Base-by-base conservation (phyloP, 2,797 vertebrate species). In the Acanthornis magna region DNA sequence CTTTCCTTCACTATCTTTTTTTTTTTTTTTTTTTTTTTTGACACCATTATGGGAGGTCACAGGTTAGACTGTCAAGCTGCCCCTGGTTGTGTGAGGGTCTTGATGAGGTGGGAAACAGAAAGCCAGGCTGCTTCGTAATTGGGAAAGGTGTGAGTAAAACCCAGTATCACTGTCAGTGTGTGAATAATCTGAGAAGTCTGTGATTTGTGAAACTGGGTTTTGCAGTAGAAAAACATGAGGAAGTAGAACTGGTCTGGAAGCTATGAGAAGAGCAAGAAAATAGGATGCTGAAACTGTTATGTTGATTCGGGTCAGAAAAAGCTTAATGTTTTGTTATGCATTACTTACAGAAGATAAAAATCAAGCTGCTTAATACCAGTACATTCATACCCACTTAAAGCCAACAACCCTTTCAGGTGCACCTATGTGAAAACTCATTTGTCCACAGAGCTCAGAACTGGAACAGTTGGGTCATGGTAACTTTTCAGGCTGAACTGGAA, bases 121-220 rank as follows among this genome's bases (percentile, higher is more conserved):
- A 73, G n/a, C 32, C 19, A 70, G 55, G 21, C n/a, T 91, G 60
- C 32, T 23, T 25, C 38, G 7, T 57, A 30, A 68, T 17, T 63
- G 30, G 68, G 51, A 57, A 61, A 5, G 20, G n/a, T 40, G 22
- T 16, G 19, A 61, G 19, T 53, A 66, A 93, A 77, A 27, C 6
- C 51, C 45, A 55, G 54, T 1, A 0, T 34, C 60, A 9, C 25
- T 2, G 2, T 20, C 16, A 17, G 5, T 21, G 16, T 38, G 38
- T 57, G 47, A 61, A 29, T 66, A 34, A 77, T 40, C 20, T 11
- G 43, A 66, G 22, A 78, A 40, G 38, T n/a, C 32, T 36, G 19
- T 51, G 30, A 13, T 45, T 82, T 75, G 42, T 58, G 34, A 21
- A 22, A 32, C 43, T 22, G 27, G 5, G 19, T 58, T 72, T 61